A percentile compares a stretch with the other conserved stretches of the same genome.
phyloP scores from a whole-genome alignment of 2,797 vertebrate genomes.

The Antennarius maculatus region DNA sequence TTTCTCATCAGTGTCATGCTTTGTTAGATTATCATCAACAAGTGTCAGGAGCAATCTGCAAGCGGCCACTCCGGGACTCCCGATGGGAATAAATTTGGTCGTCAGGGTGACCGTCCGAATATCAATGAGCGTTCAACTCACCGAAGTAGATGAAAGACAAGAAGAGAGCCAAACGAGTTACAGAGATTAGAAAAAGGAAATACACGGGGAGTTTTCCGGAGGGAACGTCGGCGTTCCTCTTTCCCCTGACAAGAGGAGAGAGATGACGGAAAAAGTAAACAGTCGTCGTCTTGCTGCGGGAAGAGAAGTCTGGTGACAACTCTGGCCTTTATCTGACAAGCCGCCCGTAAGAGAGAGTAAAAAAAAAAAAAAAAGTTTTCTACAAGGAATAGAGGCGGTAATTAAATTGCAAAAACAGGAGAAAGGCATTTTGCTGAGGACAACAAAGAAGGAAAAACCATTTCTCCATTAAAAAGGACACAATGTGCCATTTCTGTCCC shows the following conservation, averaged over 20 bases:
- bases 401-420: conserved; percentile 73
- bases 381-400: conserved; percentile 73
- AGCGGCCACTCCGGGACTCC: conserved; percentile 63
- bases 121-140: conserved; percentile 73
- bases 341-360: conserved; percentile 10
- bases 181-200: conserved; percentile 55
- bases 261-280: conserved; percentile 69
- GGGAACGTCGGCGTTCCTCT: conserved; percentile 49
- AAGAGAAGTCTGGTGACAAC: conserved; percentile 73
- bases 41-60: conserved; percentile 71
- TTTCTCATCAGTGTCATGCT: conserved; percentile 71
- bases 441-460: conserved; percentile 42
- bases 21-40: conserved; percentile 78
- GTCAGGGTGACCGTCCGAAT: conserved; percentile 73
- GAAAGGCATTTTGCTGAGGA: conserved; percentile 55
- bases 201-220: conserved; percentile 51
- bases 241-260: conserved; percentile 54
- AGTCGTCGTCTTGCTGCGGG: conserved; percentile 66
- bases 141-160: conserved; percentile 63
- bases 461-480: conserved; percentile 71
- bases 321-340: conserved; percentile 77
- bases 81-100: conserved; percentile 64
- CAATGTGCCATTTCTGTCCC: conserved; percentile 56
- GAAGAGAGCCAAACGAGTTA: conserved; percentile 47
- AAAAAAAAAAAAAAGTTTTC: conserved; percentile 48